Evolutionary conservation across 2,797 vertebrate species (phyloP), one percentile per base, ranked within the genome.

Genomic region (Sylvilagus floridanus): DNA sequence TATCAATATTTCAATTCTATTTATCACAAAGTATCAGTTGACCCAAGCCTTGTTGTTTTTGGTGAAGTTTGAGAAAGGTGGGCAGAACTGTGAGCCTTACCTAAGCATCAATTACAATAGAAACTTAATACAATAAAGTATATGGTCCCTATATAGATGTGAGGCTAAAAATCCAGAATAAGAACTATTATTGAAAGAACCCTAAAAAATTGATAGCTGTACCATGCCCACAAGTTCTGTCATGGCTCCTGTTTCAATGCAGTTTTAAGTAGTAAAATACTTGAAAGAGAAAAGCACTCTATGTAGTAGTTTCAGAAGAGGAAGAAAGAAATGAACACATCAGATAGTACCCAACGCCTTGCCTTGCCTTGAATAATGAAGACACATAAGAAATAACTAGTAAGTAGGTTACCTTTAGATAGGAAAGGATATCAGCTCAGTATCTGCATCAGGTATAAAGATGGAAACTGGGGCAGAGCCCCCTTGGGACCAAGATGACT

Each of bases 281-380:
- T 16, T 6, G 3, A 42, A 60, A 21, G 2, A 60, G 10, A 0
- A 75, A 84, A 75, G 50, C 9, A 1, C 1, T 19, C 21, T 60
- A 17, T 6, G 42, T 30, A 73, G 28, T 4, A 17, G 4, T 50
- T 72, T 83, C 28, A 83, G 24, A 78, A 77, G 72, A 50, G 17
- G 2, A 26, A 88, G 35, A 26, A 47, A 82, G 50, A 69, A 65
- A 60, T 50, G 1, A 78, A 84, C 4, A 65, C 10, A 0, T 35
- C 1, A 68, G 4, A 77, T 2, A 60, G 9, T 7, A 37, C 30
- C 11, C 30, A 57, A n/a, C 4, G 5, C 8, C 1, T 1, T 35
- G 37, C 35, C 28, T 32, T 50, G 19, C 4, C 35, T 60, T 66
- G 17, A 1, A 54, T 65, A 5, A 2, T 6, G 50, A 32, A 65